Conservation (phyloP, 2,113 vertebrate genomes). For the Dipodomys spectabilis region DNA sequence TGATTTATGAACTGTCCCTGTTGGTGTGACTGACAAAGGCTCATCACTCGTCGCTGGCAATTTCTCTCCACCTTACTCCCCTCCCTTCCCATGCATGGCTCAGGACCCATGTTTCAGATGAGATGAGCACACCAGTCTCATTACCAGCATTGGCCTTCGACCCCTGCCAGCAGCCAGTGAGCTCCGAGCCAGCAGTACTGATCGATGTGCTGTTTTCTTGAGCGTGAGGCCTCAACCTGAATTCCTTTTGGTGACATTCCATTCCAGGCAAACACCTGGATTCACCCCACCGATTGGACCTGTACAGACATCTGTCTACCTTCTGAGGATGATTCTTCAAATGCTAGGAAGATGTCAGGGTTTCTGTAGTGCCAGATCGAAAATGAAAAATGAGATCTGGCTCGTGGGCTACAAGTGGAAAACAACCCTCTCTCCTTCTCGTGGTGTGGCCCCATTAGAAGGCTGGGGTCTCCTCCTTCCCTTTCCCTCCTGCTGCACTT, state of each 20-base stretch:
- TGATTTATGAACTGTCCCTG: slow-evolving; percentile 58
- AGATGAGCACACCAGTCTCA: slow-evolving; percentile 77
- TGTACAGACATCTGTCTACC: slow-evolving; percentile 35
- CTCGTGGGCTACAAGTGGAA: background rate
- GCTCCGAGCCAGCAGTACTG: background rate
- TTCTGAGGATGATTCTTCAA: slow-evolving; percentile 56
- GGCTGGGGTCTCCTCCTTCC: background rate
- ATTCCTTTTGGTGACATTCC: slow-evolving; percentile 50
- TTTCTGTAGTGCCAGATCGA: background rate
- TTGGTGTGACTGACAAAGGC: slow-evolving; percentile 37
- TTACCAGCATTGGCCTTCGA: slow-evolving; percentile 48
- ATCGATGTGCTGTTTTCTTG: background rate
- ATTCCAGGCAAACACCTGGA: slow-evolving; percentile 57
- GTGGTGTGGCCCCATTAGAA: background rate
- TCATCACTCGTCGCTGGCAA: background rate
- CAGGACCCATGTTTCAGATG: slow-evolving; percentile 73
- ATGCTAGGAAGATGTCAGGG: slow-evolving; percentile 3
- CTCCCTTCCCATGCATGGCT: background rate
- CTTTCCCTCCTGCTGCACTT: slow-evolving; percentile 34
- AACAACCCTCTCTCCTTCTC: background rate
- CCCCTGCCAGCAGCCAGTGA: background rate
- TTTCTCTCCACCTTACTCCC: background rate
- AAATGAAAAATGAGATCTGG: slow-evolving; percentile 53
- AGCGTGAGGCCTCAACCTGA: background rate
- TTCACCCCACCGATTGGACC: background rate